Evolutionary conservation across 2,888 invertebrate species (phyloP).

Genomic region (Lepidochrysops patricia): DNA sequence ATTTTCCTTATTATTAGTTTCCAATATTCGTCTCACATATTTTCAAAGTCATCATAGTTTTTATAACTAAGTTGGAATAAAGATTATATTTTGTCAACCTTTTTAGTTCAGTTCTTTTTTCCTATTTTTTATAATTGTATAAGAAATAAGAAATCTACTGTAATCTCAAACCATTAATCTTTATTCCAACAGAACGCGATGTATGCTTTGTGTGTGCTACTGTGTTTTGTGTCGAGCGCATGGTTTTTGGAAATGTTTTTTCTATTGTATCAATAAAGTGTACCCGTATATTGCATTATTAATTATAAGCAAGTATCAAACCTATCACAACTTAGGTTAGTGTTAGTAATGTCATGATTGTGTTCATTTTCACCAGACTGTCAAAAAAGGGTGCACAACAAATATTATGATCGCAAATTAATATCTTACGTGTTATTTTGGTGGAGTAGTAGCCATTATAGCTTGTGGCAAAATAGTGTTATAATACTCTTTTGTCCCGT

Average conservation of each 20-base stretch:
- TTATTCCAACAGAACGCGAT: constrained; percentile 27
- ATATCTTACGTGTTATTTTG: too few species aligned
- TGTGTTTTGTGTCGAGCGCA: constrained; percentile 47
- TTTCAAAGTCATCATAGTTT: constrained; percentile 13
- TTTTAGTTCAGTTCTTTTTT: too few species aligned
- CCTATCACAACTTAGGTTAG: constrained; percentile 38
- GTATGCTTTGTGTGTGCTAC: constrained; percentile 60
- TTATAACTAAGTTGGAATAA: neutral
- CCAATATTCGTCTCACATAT: constrained; percentile 17
- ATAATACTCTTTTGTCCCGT: too few species aligned
- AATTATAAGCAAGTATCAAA: constrained; percentile 51
- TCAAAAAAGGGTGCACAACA: too few species aligned
- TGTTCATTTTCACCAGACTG: neutral
- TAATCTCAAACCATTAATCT: too few species aligned
- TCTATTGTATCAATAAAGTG: constrained; percentile 33
- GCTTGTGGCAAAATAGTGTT: too few species aligned
- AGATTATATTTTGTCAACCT: too few species aligned
- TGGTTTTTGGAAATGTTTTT: constrained; percentile 30
- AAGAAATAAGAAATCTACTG: too few species aligned
- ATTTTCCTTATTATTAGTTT: neutral
- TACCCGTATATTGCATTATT: constrained; percentile 23
- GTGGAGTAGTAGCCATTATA: too few species aligned
- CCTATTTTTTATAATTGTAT: too few species aligned
- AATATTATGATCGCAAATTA: too few species aligned
- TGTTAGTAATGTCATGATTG: constrained; percentile 16